phyloP scores from a whole-genome alignment of 2,113 vertebrate genomes.

The Girardinichthys multiradiatus region DNA sequence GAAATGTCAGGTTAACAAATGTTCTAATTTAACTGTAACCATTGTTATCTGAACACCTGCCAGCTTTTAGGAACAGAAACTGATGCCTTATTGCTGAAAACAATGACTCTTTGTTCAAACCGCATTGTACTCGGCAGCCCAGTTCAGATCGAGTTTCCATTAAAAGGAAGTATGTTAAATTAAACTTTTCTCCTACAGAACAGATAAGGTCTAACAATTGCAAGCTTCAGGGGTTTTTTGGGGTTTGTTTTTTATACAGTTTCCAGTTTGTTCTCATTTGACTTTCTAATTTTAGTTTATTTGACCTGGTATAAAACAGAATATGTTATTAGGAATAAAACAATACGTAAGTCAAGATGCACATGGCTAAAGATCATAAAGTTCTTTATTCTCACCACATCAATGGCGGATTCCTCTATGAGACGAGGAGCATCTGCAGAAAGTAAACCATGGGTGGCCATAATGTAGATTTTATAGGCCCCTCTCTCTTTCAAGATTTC shows the following conservation, averaged over 20 bases:
- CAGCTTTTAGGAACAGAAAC: conserved; percentile 20
- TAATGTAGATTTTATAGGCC: conserved; percentile 97
- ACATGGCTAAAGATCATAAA: not conserved
- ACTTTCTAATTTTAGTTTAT: not conserved
- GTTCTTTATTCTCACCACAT: conserved; percentile 84
- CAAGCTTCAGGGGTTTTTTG: too few relatives aligned
- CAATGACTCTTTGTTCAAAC: not conserved
- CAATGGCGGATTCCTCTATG: conserved; percentile 94
- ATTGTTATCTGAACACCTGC: not conserved
- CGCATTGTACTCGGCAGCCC: not conserved
- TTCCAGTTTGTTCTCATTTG: not conserved
- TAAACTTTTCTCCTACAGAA: not conserved
- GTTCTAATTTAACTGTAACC: not conserved
- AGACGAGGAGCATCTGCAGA: conserved; percentile 95
- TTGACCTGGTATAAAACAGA: not conserved
- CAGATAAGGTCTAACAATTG: not conserved
- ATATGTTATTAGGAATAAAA: not conserved
- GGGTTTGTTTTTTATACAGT: too few relatives aligned
- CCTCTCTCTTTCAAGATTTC: conserved; percentile 98
- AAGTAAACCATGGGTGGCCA: conserved; percentile 97
- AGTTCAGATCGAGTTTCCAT: not conserved
- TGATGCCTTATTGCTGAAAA: not conserved
- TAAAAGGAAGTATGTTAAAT: not conserved
- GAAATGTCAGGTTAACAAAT: not conserved
- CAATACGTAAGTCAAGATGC: not conserved